Base-by-base conservation (phyloP, 2,113 vertebrate genomes). In the Cyprinodon variegatus region DNA sequence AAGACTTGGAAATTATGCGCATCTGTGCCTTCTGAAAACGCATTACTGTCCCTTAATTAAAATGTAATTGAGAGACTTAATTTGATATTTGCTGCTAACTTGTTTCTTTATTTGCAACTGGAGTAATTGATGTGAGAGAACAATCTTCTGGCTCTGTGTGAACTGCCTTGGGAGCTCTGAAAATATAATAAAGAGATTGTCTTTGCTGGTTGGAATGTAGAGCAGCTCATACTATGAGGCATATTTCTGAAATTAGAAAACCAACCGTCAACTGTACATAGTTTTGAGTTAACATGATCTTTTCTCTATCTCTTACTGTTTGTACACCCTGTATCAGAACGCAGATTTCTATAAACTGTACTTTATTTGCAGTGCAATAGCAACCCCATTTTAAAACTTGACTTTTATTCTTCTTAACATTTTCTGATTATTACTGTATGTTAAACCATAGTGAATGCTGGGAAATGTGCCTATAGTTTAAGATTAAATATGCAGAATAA, bases 111-210 rank as follows among this genome's bases (percentile, higher is more conserved):
- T 86, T 84, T 85, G 78, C 77, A 82, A 70, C 74, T 65, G 71
- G 80, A 91, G 80, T 75, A 78, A 75, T 48, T 83, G 76, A 81
- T 81, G 82, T 77, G 57, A 46, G 61, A 62, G 78, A 83, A 86
- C 73, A 11, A 78, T 80, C 60, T 79, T 77, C 39, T 22, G 37
- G 72, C 65, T 71, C 65, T 81, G 3, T 45, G 67, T 73, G 71
- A 88, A 81, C 78, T 76, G 68, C 70, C 74, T 61, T 68, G 77
- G 79, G 81, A 81, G 50, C 65, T 53, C 40, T 3, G 5, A 22
- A 75, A 75, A 82, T 72, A 77, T 46, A 22, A 81, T 10, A 74
- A 29, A 65, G 20, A 29, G 40, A 4, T 2, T 38, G 61, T 20
- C 3, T 82, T 78, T 81, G 45, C 11, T 14, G 39, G 46, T 36